Conservation (phyloP, 2,888 invertebrate genomes). For the Therioaphis trifolii region DNA sequence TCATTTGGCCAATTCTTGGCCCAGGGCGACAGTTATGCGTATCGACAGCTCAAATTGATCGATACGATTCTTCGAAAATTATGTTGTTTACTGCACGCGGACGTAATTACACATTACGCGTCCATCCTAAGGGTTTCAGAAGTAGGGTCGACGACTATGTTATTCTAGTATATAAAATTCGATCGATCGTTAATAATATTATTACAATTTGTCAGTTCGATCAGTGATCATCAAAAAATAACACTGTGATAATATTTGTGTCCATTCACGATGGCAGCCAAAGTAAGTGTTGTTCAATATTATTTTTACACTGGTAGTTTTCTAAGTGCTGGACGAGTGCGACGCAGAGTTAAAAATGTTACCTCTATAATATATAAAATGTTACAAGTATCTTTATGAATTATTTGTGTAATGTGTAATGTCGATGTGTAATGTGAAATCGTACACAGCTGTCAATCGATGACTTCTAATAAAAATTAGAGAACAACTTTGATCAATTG, state of each 20-base stretch:
- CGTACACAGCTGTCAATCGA: too few species aligned
- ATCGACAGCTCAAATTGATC: neutral
- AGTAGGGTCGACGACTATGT: slow-evolving; percentile 42
- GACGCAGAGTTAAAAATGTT: too few species aligned
- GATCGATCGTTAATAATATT: neutral
- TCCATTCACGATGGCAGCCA: slow-evolving; percentile 37
- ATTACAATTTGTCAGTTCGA: slow-evolving; percentile 40
- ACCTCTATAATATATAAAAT: too few species aligned
- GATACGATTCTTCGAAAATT: slow-evolving; percentile 50
- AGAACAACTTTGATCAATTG: slow-evolving; percentile 6
- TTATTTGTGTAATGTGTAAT: too few species aligned
- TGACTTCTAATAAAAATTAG: neutral
- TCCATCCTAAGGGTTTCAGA: slow-evolving; percentile 53
- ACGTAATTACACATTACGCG: slow-evolving; percentile 50
- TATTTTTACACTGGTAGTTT: too few species aligned
- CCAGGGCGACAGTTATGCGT: slow-evolving; percentile 40
- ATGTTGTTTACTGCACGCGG: slow-evolving; percentile 30
- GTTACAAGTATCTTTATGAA: too few species aligned
- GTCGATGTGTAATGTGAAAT: too few species aligned
- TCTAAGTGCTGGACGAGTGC: too few species aligned
- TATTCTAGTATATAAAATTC: slow-evolving; percentile 51
- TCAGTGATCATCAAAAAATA: slow-evolving; percentile 19
- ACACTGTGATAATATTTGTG: neutral
- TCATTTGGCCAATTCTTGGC: slow-evolving; percentile 33
- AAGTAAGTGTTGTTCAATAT: slow-evolving; percentile 35